Evolutionary conservation across 2,113 vertebrate genomes (phyloP).

Genomic region (Melanotaenia duboulayi): DNA sequence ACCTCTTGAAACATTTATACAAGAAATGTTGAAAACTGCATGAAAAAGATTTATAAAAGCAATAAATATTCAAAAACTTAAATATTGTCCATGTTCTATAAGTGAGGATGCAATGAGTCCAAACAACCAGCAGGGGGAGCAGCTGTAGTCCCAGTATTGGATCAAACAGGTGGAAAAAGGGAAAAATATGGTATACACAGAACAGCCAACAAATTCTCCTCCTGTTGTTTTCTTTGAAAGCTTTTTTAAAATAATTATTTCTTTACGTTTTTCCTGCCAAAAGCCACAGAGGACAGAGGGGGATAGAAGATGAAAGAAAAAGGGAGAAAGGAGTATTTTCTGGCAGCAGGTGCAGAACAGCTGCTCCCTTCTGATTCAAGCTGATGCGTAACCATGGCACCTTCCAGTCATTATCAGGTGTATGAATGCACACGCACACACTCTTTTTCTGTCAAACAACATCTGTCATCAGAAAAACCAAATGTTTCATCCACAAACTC

Average conservation of each 20-base stretch:
- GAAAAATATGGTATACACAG: not conserved
- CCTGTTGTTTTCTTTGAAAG: not conserved
- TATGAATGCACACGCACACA: not conserved
- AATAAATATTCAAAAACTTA: not conserved
- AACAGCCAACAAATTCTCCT: not conserved
- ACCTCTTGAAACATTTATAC: not conserved
- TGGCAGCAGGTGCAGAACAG: constrained; percentile 64
- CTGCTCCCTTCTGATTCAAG: constrained; percentile 57
- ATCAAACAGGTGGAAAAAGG: not conserved
- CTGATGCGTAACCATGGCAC: constrained; percentile 74
- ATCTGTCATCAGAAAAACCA: not conserved
- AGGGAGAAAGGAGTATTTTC: not conserved
- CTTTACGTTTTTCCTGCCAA: not conserved
- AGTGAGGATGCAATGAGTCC: not conserved
- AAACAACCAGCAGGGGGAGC: constrained; percentile 48
- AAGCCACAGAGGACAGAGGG: not conserved
- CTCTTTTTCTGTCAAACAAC: not conserved
- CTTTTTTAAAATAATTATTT: not conserved
- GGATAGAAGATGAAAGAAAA: not conserved
- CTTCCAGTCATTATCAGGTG: constrained; percentile 36
- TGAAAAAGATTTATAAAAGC: not conserved
- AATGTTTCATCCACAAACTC: not conserved
- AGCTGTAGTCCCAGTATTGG: not conserved
- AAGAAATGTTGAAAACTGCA: not conserved
- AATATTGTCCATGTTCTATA: fast-evolving